These are phyloP conservation scores for Ditylenchus weischeri DNA, from an alignment of 2,888 invertebrate genomes.

Conservation along the genomic window DNA sequence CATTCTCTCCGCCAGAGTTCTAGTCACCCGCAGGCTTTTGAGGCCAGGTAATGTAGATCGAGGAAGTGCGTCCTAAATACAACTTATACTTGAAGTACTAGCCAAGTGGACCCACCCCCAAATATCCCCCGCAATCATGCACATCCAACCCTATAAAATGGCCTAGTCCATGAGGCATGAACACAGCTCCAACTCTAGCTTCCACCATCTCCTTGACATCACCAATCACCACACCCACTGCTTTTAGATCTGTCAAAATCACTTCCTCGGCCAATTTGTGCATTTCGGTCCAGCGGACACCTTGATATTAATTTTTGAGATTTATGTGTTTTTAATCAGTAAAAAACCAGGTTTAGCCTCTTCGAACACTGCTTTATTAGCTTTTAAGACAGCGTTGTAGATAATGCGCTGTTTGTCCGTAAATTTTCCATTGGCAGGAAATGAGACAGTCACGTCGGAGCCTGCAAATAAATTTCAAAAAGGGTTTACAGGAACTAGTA, in stretches of 20 bases:
- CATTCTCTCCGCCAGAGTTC: conserved; percentile 74
- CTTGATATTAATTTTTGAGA: conserved; percentile 7
- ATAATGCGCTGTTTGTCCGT: conserved; percentile 82
- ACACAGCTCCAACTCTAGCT: conserved; percentile 75
- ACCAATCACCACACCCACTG: conserved; percentile 72
- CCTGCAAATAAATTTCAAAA: conserved; percentile 56
- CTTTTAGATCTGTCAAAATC: conserved; percentile 72
- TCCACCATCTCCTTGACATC: conserved; percentile 64
- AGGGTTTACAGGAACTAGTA: no score
- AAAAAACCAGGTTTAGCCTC: conserved; percentile 73
- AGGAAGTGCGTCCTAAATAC: conserved; percentile 41
- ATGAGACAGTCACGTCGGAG: conserved; percentile 93
- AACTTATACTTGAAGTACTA: no score
- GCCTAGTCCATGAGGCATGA: conserved; percentile 94
- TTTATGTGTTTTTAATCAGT: neutral
- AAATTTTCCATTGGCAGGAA: conserved; percentile 90
- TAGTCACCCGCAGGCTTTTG: conserved; percentile 76
- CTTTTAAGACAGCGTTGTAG: conserved; percentile 78
- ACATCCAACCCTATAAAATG: conserved; percentile 92
- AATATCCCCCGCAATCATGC: conserved; percentile 94
- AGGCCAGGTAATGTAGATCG: conserved; percentile 72
- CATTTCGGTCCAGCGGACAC: conserved; percentile 86
- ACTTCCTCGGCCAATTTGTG: conserved; percentile 75
- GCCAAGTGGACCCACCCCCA: conserved; percentile 44
- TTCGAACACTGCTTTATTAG: conserved; percentile 78